Percentiles rank a stretch among this genome's conserved stretches.
Evolutionary conservation across 2,888 invertebrate species (phyloP).

Genomic region (Ommatoiulus sabulosus): DNA sequence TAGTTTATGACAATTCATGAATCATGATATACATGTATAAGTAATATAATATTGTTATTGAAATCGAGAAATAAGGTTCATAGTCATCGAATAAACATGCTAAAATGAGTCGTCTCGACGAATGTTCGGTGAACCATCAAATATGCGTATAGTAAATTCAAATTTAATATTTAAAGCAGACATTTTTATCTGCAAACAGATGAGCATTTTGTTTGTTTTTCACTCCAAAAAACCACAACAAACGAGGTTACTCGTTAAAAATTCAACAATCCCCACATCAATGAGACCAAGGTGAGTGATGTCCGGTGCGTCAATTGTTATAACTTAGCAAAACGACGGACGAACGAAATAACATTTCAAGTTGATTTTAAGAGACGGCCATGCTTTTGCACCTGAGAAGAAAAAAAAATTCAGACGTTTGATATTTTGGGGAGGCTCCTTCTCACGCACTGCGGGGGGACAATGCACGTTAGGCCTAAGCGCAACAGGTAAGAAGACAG

Average conservation of each 20-base stretch:
- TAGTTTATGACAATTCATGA: no score
- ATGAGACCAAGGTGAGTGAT: neutral
- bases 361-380: neutral
- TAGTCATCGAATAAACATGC: neutral
- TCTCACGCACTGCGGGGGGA: conserved; percentile 41
- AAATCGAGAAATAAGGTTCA: neutral
- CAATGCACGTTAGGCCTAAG: neutral
- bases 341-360: neutral
- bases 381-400: neutral
- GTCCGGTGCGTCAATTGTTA: neutral
- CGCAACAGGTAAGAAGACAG: conserved; percentile 45
- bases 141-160: neutral
- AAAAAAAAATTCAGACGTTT: neutral
- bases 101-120: neutral
- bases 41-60: neutral
- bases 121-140: neutral
- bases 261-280: neutral
- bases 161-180: neutral
- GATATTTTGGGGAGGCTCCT: conserved; percentile 37
- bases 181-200: neutral
- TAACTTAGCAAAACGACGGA: neutral
- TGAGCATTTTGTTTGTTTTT: neutral
- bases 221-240: neutral
- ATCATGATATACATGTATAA: no score
- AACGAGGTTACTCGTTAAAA: neutral